These are phyloP conservation scores for Megalurothrips usitatus DNA, from an alignment of 2,888 invertebrate species.

Conservation along the genomic window DNA sequence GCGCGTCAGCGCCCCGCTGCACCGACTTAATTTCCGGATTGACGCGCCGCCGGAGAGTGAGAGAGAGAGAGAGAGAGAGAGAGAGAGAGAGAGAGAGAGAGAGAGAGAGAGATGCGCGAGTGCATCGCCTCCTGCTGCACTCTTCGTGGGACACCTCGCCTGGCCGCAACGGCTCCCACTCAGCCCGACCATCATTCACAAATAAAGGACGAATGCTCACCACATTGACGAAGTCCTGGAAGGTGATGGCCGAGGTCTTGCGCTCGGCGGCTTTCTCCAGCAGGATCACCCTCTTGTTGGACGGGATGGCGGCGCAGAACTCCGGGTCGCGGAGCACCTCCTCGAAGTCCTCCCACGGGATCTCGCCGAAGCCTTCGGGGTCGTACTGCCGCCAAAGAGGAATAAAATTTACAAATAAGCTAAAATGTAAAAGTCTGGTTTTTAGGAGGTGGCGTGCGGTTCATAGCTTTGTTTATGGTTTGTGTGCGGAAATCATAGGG, in stretches of 20 bases:
- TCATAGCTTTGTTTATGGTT: too few species aligned
- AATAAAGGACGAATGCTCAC: too few species aligned
- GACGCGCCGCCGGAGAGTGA: background rate
- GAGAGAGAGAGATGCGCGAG: too few species aligned
- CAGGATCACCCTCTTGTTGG: conserved; percentile 69
- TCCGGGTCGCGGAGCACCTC: conserved; percentile 71
- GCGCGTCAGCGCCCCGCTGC: conserved; percentile 27
- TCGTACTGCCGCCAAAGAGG: conserved; percentile 72
- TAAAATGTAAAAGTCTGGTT: too few species aligned
- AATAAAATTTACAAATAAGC: too few species aligned
- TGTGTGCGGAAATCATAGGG: too few species aligned
- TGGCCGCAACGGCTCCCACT: too few species aligned
- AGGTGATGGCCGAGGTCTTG: conserved; percentile 74
- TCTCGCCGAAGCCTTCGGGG: conserved; percentile 90
- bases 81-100: too few species aligned
- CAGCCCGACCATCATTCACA: too few species aligned
- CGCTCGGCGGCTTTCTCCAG: conserved; percentile 67
- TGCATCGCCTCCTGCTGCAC: too few species aligned
- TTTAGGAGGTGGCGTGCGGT: too few species aligned
- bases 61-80: conserved; percentile 35
- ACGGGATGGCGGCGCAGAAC: conserved; percentile 68
- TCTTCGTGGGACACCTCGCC: too few species aligned
- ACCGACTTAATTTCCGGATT: conserved; percentile 37
- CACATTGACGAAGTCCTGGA: conserved; percentile 92
- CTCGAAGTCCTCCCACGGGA: conserved; percentile 79